phyloP scores from a whole-genome alignment of 2,888 invertebrate species.

The Drosophila merina region DNA sequence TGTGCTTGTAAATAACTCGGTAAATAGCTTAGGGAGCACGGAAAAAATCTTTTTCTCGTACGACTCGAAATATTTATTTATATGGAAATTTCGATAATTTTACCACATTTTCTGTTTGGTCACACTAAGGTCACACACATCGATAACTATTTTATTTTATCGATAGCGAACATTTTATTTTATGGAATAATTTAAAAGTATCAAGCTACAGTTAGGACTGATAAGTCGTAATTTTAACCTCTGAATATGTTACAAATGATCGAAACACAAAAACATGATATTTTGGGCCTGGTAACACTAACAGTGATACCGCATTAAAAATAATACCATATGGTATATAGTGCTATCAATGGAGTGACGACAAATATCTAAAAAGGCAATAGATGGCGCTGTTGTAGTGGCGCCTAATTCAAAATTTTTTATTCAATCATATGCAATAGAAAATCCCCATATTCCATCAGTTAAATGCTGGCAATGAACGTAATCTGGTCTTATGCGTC shows the following conservation, averaged over 20 bases:
- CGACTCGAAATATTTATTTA: too few relatives aligned
- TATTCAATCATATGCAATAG: neutral
- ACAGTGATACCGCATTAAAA: neutral
- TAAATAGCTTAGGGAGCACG: neutral
- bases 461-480: neutral
- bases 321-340: neutral
- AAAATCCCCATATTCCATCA: neutral
- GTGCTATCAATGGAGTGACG: neutral
- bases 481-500: neutral
- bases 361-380: neutral
- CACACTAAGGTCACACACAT: too few relatives aligned
- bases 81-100: too few relatives aligned
- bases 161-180: too few relatives aligned
- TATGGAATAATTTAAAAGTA: too few relatives aligned
- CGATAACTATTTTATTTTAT: too few relatives aligned
- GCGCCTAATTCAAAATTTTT: constrained; percentile 10
- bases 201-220: too few relatives aligned
- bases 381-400: neutral
- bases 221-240: too few relatives aligned
- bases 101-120: too few relatives aligned
- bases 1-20: neutral
- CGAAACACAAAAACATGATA: too few relatives aligned
- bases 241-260: too few relatives aligned
- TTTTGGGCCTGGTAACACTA: too few relatives aligned
- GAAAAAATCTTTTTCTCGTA: neutral